phyloP scores from a whole-genome alignment of 2,888 invertebrate species.

The Eurytoma californica region DNA sequence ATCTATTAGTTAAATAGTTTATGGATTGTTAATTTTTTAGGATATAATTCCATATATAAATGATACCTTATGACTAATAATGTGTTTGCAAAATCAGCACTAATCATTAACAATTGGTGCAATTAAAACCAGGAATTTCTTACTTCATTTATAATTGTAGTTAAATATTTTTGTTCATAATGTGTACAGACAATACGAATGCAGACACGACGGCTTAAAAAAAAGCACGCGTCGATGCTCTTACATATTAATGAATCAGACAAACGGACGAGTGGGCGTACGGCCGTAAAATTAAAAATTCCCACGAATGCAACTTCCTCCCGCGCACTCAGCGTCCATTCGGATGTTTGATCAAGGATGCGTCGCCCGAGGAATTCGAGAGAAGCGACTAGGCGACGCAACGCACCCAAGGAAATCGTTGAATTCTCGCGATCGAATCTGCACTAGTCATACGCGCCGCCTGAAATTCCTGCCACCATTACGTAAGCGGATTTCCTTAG shows the following conservation, averaged over 20 bases:
- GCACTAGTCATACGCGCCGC: constrained; percentile 2
- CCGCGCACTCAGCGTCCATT: constrained; percentile 1
- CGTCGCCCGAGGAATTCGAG: not conserved
- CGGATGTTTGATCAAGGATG: not conserved
- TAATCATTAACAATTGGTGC: no score
- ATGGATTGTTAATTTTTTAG: no score
- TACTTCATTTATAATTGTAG: no score
- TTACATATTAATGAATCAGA: no score
- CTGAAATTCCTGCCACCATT: constrained; percentile 38
- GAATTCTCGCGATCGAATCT: constrained; percentile 7
- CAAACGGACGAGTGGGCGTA: no score
- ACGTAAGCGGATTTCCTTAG: constrained; percentile 38
- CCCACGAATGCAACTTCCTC: not conserved
- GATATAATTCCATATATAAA: no score
- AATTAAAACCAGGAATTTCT: no score
- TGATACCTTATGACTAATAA: not conserved
- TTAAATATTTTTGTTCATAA: no score
- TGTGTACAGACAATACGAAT: no score
- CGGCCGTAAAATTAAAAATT: not conserved
- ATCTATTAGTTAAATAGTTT: no score
- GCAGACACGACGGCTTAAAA: no score
- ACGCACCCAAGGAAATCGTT: not conserved
- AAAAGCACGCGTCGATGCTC: no score
- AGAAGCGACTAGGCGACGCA: not conserved
- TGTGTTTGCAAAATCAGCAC: not conserved